Evolutionary conservation across 1,140 invertebrate genomes (phyloP).

Genomic region (Gryllus bimaculatus): DNA sequence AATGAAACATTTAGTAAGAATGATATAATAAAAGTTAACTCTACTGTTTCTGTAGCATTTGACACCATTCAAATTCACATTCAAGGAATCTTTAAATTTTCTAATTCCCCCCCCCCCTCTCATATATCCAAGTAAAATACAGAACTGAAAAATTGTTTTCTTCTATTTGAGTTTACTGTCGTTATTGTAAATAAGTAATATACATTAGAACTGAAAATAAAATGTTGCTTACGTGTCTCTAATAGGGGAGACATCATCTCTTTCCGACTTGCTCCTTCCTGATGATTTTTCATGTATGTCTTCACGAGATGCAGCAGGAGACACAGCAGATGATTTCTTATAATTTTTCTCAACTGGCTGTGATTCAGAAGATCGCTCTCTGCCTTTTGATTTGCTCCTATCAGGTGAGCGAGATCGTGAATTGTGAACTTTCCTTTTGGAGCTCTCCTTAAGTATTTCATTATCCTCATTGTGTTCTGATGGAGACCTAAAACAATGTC

Average conservation of each 20-base stretch:
- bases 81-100: too few relatives aligned
- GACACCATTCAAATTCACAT: too few relatives aligned
- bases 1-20: too few relatives aligned
- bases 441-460: not conserved
- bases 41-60: too few relatives aligned
- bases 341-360: conserved; percentile 7
- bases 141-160: too few relatives aligned
- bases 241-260: not conserved
- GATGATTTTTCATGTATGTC: not conserved
- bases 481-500: conserved; percentile 8
- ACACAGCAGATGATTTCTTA: conserved; percentile 5
- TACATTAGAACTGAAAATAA: too few relatives aligned
- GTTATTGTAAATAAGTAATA: too few relatives aligned
- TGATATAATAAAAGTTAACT: too few relatives aligned
- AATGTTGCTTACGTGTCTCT: conserved; percentile 12
- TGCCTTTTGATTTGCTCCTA: not conserved
- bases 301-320: not conserved
- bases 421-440: conserved; percentile 6
- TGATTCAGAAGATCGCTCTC: conserved; percentile 10
- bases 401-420: conserved; percentile 6
- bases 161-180: too few relatives aligned
- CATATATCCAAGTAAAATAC: too few relatives aligned
- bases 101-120: too few relatives aligned
- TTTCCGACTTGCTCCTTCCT: too few relatives aligned
- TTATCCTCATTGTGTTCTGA: conserved; percentile 9